Conservation (phyloP, 2,797 vertebrate genomes). For the Agapornis canus region DNA sequence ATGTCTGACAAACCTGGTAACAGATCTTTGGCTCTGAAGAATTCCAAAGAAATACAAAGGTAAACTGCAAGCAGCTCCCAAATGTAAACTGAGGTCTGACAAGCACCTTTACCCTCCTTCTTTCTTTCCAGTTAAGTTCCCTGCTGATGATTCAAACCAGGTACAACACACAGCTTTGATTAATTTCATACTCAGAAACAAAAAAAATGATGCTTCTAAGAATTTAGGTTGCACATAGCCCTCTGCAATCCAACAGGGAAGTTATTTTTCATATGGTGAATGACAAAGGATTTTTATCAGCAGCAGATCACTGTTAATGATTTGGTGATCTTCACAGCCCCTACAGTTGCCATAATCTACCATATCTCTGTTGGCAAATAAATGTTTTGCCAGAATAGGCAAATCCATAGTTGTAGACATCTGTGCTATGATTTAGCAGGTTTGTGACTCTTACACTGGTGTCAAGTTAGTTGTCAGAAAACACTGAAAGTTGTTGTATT, state of each 20-base stretch:
- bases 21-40: neutral
- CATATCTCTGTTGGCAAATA: neutral
- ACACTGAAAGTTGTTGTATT: neutral
- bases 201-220: neutral
- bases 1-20: neutral
- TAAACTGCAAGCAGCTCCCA: neutral
- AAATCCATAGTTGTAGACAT: neutral
- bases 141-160: neutral
- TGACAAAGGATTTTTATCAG: neutral
- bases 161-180: neutral
- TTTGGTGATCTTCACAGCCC: neutral
- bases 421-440: neutral
- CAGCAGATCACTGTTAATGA: neutral
- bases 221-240: neutral
- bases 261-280: neutral
- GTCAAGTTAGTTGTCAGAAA: neutral
- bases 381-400: neutral
- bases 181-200: neutral
- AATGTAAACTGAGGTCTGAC: neutral
- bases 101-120: neutral
- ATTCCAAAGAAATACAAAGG: neutral
- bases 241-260: neutral
- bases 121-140: neutral
- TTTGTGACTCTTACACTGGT: neutral
- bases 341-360: neutral